Base-by-base conservation (phyloP, 2,797 vertebrate genomes). In the Oryzias sinensis region DNA sequence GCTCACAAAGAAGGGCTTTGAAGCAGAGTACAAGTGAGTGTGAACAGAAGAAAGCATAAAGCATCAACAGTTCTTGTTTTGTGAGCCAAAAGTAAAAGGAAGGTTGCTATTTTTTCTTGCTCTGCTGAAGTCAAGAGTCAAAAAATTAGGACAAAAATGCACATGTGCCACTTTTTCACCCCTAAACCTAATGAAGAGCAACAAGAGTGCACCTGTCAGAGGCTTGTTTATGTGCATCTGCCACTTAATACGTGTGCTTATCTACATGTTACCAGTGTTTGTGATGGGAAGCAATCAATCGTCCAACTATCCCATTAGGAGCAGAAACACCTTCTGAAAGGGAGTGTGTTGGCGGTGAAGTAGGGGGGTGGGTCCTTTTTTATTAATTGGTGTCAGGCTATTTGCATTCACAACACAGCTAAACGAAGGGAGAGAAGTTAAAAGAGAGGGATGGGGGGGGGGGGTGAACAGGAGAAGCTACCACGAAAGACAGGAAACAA, bases 231-330 rank as follows among this genome's bases (percentile, higher is more conserved):
- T 68, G 49, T 53, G 59, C 43, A 62, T 70, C 70, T 63, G 49
- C 53, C 70, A 70, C 65, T 81, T 74, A 72, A 70, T 70, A 66
- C 45, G 24, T 56, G 52, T 3, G 5, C 45, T 25, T 87, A 83
- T 84, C 80, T 82, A 55, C 71, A 77, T 76, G 66, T 68, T 84
- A 76, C 66, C 77, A 81, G 62, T 72, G 63, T 46, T 27, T 50
- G 48, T 70, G 76, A 80, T 76, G 68, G 77, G 65, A 80, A 65
- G 46, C 72, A 80, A 85, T 87, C 84, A 84, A 80, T 84, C 22
- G 63, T 72, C 72, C 77, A 72, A 68, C 72, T 65, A 66, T 63
- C 56, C 76, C 64, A 81, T 82, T 86, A 83, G 65, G 66, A 56
- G 46, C 64, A 53, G 46, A 55, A 59, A 62, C 48, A 49, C 49